Percentiles rank a stretch among this genome's conserved stretches.
Evolutionary conservation across 2,888 invertebrate genomes (phyloP).

Genomic region (Saturnia japonica): DNA sequence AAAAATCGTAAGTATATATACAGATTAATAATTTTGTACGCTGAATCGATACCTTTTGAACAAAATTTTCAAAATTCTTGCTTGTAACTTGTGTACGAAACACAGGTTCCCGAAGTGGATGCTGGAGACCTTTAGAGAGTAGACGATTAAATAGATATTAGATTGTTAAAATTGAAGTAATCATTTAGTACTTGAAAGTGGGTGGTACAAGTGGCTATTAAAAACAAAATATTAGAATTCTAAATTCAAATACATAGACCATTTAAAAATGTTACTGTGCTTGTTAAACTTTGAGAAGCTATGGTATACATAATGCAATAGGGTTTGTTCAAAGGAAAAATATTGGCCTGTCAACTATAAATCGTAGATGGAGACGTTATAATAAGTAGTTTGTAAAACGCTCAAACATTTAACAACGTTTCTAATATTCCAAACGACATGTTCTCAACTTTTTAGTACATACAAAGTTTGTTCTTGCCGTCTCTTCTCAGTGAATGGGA

Average conservation of each 20-base stretch:
- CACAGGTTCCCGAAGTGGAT: not conserved
- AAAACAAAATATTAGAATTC: not conserved
- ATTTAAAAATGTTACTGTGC: not conserved
- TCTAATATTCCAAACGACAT: slow-evolving; percentile 31
- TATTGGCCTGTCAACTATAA: slow-evolving; percentile 45
- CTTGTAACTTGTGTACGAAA: slow-evolving; percentile 58
- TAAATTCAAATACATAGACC: not conserved
- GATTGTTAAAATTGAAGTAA: not conserved
- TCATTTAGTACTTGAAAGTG: not conserved
- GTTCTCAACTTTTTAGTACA: not conserved
- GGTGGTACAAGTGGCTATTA: not conserved
- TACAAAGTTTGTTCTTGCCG: too few species aligned
- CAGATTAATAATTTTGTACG: not conserved
- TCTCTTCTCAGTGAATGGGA: too few species aligned
- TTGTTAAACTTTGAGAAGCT: not conserved
- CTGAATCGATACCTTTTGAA: slow-evolving; percentile 41
- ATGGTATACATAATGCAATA: slow-evolving; percentile 36
- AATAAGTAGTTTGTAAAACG: slow-evolving; percentile 30
- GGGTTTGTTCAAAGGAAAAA: slow-evolving; percentile 40
- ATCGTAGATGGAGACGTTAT: slow-evolving; percentile 40
- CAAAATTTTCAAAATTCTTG: slow-evolving; percentile 71
- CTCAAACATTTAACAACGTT: slow-evolving; percentile 23
- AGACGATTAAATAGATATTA: not conserved
- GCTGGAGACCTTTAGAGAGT: not conserved
- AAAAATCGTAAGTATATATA: not conserved